Evolutionary conservation across 23 tunicate species (phyloP), one percentile per base, ranked within the genome.

Genomic region (Aplidium turbinatum): DNA sequence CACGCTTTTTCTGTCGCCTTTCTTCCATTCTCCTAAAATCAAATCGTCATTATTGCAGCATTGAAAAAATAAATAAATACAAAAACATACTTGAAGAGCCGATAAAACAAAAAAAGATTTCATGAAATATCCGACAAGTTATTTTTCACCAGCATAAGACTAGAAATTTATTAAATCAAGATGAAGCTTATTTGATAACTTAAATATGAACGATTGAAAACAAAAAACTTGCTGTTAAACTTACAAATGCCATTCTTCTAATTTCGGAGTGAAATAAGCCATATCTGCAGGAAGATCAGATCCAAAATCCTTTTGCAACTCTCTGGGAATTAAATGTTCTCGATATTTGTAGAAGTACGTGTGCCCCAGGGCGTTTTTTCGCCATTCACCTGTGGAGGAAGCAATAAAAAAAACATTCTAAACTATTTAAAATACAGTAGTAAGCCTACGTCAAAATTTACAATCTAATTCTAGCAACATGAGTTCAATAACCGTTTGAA

Each of bases 241-340:
- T 78, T 40, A 85, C 92, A 88, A 33, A 72, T 84, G 87, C 87
- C 91, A 91, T 73, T 84, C 87, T 34, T 79, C 70, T 33, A 91
- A 48, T 33, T 47, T 54, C 35, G 33, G 66, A 47, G 39, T 27
- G 39, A 84, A 91, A 19, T n/a, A 11, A 1, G 97, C 97, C 1
- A 91, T 78, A 27, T 91, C 97, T 0, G 82, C 86, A 9, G 91
- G 97, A 79, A 47, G 57, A 63, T 91, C 97, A 4, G 76, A 91
- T 26, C 53, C 3, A 9, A 57, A 27, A 16, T 68, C 58, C 57
- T 79, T 73, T 25, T 78, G 38, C 51, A 84, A 31, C 23, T 91
- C 72, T 57, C 78, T 72, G 7, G 97, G 97, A 11, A 91, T 40
- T 51, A 91, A 80, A 66, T 84, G 91, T 46, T 78, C 88, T 57